Evolutionary conservation across 92 coral and sea anemone species (phyloP).

Genomic region (Bergia puertoricense): DNA sequence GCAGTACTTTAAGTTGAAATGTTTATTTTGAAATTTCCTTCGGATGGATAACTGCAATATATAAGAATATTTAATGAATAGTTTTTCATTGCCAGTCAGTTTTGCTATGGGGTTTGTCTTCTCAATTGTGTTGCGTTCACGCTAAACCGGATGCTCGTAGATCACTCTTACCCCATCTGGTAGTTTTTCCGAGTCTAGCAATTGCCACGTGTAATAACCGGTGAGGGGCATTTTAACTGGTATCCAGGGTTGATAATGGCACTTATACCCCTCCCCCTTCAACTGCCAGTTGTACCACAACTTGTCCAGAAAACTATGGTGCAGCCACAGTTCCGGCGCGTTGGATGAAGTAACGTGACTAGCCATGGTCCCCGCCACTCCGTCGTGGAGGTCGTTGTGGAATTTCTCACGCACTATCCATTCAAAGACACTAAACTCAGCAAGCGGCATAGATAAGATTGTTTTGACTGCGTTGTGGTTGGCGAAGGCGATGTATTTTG

Average conservation of each 20-base stretch:
- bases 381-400: constrained; percentile 72
- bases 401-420: constrained; percentile 55
- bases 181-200: constrained; percentile 68
- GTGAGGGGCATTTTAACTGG: constrained; percentile 67
- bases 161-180: constrained; percentile 65
- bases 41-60: not conserved
- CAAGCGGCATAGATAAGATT: constrained; percentile 39
- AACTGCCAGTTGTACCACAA: constrained; percentile 84
- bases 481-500: constrained; percentile 19
- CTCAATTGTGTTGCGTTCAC: not conserved
- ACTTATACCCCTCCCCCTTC: constrained; percentile 49
- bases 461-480: constrained; percentile 31
- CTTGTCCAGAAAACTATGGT: constrained; percentile 87
- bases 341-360: constrained; percentile 60
- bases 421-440: constrained; percentile 56
- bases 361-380: constrained; percentile 67
- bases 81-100: not conserved
- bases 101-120: not conserved
- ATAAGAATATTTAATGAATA: not conserved
- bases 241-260: constrained; percentile 50
- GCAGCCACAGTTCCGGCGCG: constrained; percentile 87
- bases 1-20: not conserved
- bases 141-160: constrained; percentile 36
- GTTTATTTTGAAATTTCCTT: not conserved
- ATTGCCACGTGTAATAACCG: constrained; percentile 68